These are phyloP conservation scores for Lasius fuliginosus DNA, from an alignment of 2,888 invertebrate species.

Conservation along the genomic window DNA sequence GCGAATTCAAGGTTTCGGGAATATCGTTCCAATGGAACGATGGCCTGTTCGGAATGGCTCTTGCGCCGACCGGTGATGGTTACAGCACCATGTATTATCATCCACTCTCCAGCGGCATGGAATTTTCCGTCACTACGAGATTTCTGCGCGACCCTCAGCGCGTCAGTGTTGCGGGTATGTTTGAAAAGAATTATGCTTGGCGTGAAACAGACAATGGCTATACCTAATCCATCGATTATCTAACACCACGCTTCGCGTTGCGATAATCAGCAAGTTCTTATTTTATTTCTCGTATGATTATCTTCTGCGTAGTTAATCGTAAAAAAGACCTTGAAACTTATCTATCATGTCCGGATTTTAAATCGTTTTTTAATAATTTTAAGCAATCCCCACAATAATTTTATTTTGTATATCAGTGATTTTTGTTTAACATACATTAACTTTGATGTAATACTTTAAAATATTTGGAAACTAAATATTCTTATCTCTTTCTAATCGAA, in stretches of 20 bases:
- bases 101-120: conserved; percentile 92
- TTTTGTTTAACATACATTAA: neutral
- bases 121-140: conserved; percentile 92
- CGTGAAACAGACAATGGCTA: neutral
- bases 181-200: neutral
- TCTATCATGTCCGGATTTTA: neutral
- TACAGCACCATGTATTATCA: conserved; percentile 93
- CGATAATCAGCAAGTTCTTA: neutral
- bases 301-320: neutral
- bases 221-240: neutral
- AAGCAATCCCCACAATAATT: neutral
- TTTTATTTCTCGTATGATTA: neutral
- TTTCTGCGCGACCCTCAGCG: conserved; percentile 88
- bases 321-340: neutral
- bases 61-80: conserved; percentile 89
- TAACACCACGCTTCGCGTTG: neutral
- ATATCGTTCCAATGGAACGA: conserved; percentile 92
- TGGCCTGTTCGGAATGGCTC: conserved; percentile 91
- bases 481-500: neutral
- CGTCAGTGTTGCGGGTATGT: conserved; percentile 83
- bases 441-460: neutral
- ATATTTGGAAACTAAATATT: neutral
- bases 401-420: neutral
- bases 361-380: neutral
- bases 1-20: conserved; percentile 91